Percentiles rank a stretch among this genome's conserved stretches.
Evolutionary conservation across 2,888 invertebrate genomes (phyloP).

Genomic region (Gryllus longicercus): DNA sequence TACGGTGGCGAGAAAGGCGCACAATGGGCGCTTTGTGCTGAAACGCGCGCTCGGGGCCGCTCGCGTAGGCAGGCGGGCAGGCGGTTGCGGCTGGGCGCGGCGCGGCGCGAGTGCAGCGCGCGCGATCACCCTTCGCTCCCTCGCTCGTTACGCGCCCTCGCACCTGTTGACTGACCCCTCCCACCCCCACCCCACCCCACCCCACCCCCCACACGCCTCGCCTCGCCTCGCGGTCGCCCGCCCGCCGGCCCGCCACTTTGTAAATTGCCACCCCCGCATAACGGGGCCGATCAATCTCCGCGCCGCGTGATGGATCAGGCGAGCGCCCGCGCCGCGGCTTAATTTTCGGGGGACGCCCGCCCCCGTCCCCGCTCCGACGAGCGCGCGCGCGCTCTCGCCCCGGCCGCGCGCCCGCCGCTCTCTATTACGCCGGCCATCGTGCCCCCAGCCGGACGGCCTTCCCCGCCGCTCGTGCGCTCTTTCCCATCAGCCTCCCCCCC

Average conservation of each 20-base stretch:
- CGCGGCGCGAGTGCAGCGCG: too few species aligned
- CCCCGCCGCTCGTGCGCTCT: neutral
- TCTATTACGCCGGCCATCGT: too few species aligned
- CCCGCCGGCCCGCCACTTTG: neutral
- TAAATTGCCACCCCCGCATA: slow-evolving; percentile 17
- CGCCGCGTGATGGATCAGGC: neutral
- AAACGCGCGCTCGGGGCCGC: too few species aligned
- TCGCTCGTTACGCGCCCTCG: neutral
- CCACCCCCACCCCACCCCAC: neutral
- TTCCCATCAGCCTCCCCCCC: too few species aligned
- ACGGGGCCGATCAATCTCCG: neutral
- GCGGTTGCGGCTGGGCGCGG: too few species aligned
- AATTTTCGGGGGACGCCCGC: neutral
- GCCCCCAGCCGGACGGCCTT: neutral
- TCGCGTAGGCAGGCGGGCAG: too few species aligned
- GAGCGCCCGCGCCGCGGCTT: neutral
- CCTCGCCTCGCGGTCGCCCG: neutral
- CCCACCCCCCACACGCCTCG: neutral
- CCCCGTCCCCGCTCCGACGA: neutral
- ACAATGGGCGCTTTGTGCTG: too few species aligned
- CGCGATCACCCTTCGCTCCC: too few species aligned
- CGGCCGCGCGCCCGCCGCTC: too few species aligned
- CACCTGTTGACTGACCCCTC: neutral
- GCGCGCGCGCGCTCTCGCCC: too few species aligned
- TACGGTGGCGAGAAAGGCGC: too few species aligned